phyloP scores from a whole-genome alignment of 1,140 invertebrate species.

The Oreohelix idahoensis region DNA sequence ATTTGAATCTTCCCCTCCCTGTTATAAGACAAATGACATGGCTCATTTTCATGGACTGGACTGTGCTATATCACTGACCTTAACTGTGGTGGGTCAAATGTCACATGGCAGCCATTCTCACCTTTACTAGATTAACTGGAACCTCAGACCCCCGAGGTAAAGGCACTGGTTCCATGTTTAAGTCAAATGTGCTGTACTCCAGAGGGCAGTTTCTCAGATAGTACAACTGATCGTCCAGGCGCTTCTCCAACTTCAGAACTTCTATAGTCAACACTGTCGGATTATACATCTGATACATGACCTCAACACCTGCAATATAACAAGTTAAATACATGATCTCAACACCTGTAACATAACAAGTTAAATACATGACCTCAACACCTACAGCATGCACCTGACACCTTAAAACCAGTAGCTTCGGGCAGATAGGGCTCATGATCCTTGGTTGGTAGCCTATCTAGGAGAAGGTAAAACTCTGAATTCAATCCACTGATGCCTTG shows the following conservation, averaged over 20 bases:
- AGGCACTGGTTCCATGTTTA: conserved; percentile 90
- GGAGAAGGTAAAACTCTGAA: no score
- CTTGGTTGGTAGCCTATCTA: no score
- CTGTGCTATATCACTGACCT: neutral
- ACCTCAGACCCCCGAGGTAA: conserved; percentile 84
- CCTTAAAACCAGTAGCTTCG: no score
- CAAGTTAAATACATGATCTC: neutral
- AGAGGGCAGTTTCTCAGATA: conserved; percentile 94
- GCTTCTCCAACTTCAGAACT: conserved; percentile 91
- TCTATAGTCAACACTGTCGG: conserved; percentile 92
- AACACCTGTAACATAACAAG: neutral
- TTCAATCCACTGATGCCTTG: no score
- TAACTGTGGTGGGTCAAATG: neutral
- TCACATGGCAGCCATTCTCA: conserved; percentile 65
- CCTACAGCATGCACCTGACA: no score
- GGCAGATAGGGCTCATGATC: no score
- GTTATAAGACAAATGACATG: no score
- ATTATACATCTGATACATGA: conserved; percentile 94
- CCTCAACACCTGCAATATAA: conserved; percentile 82
- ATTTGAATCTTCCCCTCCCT: neutral
- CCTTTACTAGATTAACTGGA: conserved; percentile 90
- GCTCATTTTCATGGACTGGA: no score
- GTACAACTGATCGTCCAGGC: conserved; percentile 89
- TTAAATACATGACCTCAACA: neutral
- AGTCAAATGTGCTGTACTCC: conserved; percentile 93